These are phyloP conservation scores for Cebus imitator DNA, from an alignment of 2,113 vertebrate genomes.

Conservation along the genomic window DNA sequence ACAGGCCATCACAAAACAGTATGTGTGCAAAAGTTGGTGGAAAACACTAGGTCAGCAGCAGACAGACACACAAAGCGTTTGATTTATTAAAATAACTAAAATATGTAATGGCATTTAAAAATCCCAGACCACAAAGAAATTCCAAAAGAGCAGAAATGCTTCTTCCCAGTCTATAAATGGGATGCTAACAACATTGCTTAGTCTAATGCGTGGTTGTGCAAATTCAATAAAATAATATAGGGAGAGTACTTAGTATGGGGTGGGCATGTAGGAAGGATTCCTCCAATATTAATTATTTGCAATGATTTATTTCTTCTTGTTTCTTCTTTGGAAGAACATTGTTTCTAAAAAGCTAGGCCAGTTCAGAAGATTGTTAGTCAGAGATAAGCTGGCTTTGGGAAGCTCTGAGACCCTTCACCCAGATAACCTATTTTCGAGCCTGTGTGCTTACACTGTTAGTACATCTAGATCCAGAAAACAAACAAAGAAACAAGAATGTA, in stretches of 20 bases:
- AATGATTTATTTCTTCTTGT: constrained; percentile 11
- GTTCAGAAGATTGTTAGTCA: neutral
- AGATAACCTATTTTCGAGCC: neutral
- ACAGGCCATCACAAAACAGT: neutral
- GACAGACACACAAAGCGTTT: neutral
- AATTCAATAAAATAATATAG: neutral
- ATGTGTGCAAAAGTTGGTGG: neutral
- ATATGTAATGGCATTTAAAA: neutral
- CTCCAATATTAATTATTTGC: neutral
- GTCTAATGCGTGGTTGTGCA: neutral
- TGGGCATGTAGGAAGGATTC: neutral
- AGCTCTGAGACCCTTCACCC: neutral
- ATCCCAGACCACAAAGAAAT: neutral
- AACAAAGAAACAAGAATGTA: neutral
- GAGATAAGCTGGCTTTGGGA: neutral
- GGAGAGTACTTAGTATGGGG: neutral
- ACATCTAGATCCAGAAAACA: neutral
- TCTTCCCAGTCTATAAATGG: constrained; percentile 27
- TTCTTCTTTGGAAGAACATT: neutral
- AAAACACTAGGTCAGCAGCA: neutral
- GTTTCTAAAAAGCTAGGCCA: neutral
- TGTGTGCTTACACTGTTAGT: neutral
- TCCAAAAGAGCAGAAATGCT: neutral
- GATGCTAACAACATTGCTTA: neutral
- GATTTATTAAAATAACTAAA: constrained; percentile 41